phyloP scores from a whole-genome alignment of 2,888 invertebrate genomes.

The Slavum lentiscoides region DNA sequence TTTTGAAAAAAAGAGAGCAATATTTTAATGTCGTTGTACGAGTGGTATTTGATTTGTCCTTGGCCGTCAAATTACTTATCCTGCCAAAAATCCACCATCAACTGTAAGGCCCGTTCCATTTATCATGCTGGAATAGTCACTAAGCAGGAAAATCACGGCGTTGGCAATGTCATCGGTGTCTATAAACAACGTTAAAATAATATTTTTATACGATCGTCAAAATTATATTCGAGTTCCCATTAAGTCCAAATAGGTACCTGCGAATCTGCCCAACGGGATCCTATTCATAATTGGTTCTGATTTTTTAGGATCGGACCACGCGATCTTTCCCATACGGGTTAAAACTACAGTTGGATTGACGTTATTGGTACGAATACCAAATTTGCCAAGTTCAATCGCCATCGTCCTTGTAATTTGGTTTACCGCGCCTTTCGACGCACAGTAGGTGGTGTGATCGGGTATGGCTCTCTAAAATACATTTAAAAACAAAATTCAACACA shows the following conservation, averaged over 20 bases:
- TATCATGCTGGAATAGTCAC: conserved; percentile 75
- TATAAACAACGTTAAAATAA: conserved; percentile 27
- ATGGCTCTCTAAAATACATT: too few species aligned
- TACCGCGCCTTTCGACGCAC: conserved; percentile 78
- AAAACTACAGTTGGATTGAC: conserved; percentile 90
- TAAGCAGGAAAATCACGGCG: conserved; percentile 76
- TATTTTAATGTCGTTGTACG: too few species aligned
- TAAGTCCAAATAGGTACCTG: conserved; percentile 66
- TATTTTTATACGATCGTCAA: too few species aligned
- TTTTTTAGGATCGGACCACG: conserved; percentile 75
- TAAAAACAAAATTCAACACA: too few species aligned
- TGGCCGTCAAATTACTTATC: neutral
- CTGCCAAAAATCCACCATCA: conserved; percentile 72
- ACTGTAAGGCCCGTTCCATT: conserved; percentile 76
- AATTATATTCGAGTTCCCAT: neutral
- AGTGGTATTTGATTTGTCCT: neutral
- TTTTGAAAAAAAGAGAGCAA: too few species aligned
- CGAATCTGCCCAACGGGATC: conserved; percentile 75
- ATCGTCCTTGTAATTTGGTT: conserved; percentile 81
- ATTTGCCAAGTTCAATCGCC: conserved; percentile 83
- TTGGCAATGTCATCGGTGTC: conserved; percentile 83
- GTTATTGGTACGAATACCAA: conserved; percentile 72
- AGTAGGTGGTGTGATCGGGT: too few species aligned
- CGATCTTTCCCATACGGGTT: conserved; percentile 82
- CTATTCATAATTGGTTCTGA: conserved; percentile 66